These are phyloP conservation scores for Agrilus planipennis DNA, from an alignment of 1,140 invertebrate species.

Conservation along the genomic window DNA sequence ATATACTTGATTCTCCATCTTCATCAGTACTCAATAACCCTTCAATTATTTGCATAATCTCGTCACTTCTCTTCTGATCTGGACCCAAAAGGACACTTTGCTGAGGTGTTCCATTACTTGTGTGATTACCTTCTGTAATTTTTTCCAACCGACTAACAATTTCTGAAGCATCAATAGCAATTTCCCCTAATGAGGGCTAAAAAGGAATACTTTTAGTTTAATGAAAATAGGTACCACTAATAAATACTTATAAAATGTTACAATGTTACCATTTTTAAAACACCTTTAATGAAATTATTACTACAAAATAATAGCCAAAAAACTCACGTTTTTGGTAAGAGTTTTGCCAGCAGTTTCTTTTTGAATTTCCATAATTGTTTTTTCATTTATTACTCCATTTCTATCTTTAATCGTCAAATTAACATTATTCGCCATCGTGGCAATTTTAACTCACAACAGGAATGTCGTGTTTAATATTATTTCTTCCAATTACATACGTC, in stretches of 20 bases:
- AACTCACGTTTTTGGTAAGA: constrained; percentile 12
- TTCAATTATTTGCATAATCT: constrained; percentile 30
- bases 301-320: no score
- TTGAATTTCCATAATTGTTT: constrained; percentile 13
- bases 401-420: constrained; percentile 17
- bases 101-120: constrained; percentile 17
- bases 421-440: constrained; percentile 20
- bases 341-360: constrained; percentile 11
- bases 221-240: background rate
- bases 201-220: constrained; percentile 4
- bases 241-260: background rate
- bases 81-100: constrained; percentile 29
- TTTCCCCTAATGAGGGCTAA: constrained; percentile 28
- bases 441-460: constrained; percentile 7
- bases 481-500: no score
- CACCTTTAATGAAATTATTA: constrained; percentile 2
- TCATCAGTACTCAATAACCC: constrained; percentile 33
- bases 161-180: constrained; percentile 33
- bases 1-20: constrained; percentile 35
- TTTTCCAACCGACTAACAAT: constrained; percentile 33
- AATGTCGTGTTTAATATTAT: no score
- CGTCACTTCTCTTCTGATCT: constrained; percentile 25
- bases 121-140: constrained; percentile 22
- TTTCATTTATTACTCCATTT: constrained; percentile 14
- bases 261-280: constrained; percentile 1